Evolutionary conservation across 2,113 vertebrate species (phyloP), one percentile per base, ranked within the genome.

Genomic region (Micromys minutus): DNA sequence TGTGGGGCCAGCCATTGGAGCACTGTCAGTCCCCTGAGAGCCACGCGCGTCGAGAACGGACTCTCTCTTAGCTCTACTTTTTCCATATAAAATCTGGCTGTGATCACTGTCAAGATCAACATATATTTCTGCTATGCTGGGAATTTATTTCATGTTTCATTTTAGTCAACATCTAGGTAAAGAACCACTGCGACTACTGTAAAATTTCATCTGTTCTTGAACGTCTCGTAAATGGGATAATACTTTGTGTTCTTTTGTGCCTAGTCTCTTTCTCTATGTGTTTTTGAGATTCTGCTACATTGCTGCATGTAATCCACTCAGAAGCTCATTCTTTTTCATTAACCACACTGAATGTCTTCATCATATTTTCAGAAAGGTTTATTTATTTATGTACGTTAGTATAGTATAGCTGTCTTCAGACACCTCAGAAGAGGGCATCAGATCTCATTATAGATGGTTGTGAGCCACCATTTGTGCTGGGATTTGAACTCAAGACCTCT

Each of bases 151-250:
- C 85, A 74, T 45, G 36, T 1, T 72, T 4, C 26, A 75, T 95
- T 74, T 71, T 21, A 39, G 29, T n/a, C 55, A 90, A 61, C 72
- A 94, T 21, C 47, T 59, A 59, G 24, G 57, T 12, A 42, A 75
- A 84, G 47, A 95, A 93, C 15, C 12, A 57, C 26, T 36, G 3
- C 61, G n/a, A 39, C 36, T 45, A 63, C 39, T n/a, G 34, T 94
- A 67, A 61, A 76, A n/a, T 76, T 71, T 15, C 52, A 9, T 92
- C 89, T 84, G 61, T 94, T 89, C 45, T 87, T 61, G 47, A 93
- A 42, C 45, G 69, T 81, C 69, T 63, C 75, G 11, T 59, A 47
- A 89, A 90, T 55, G 9, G 39, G 77, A 52, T 52, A 57, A 87
- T 55, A 87, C 8, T 26, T 26, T 39, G 13, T 83, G 67, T 76